Percentiles rank a stretch among this genome's conserved stretches.
Conservation (phyloP, 2,113 vertebrate genomes). For the Prionailurus viverrinus region DNA sequence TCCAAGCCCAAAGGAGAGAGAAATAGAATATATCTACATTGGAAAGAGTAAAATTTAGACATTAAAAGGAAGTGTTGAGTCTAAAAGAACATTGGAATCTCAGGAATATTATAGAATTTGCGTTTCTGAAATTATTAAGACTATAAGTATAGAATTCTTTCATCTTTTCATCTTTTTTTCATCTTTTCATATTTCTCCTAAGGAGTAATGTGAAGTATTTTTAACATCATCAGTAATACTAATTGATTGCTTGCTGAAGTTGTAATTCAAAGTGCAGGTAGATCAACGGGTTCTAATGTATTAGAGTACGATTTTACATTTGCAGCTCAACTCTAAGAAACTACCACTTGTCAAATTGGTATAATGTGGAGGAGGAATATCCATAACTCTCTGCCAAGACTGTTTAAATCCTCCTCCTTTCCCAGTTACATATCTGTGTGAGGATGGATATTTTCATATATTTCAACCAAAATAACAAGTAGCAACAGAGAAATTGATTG, state of each 20-base stretch:
- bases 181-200: not conserved
- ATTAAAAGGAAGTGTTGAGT: not conserved
- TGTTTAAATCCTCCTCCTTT: not conserved
- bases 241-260: not conserved
- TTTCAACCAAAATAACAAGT: not conserved
- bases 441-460: not conserved
- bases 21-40: not conserved
- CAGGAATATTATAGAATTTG: not conserved
- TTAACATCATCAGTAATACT: not conserved
- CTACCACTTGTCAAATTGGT: not conserved
- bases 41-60: not conserved
- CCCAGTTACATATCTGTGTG: not conserved
- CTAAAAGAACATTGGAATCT: not conserved
- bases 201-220: not conserved
- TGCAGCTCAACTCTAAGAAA: not conserved
- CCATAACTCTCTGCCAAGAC: not conserved
- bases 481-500: not conserved
- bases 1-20: not conserved
- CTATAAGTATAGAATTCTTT: not conserved
- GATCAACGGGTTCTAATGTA: not conserved
- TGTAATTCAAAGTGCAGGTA: not conserved
- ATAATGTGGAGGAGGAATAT: not conserved
- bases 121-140: slow-evolving; percentile 7
- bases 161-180: not conserved
- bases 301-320: not conserved